phyloP scores from a whole-genome alignment of 2,797 vertebrate genomes.

The Sylvia borin region DNA sequence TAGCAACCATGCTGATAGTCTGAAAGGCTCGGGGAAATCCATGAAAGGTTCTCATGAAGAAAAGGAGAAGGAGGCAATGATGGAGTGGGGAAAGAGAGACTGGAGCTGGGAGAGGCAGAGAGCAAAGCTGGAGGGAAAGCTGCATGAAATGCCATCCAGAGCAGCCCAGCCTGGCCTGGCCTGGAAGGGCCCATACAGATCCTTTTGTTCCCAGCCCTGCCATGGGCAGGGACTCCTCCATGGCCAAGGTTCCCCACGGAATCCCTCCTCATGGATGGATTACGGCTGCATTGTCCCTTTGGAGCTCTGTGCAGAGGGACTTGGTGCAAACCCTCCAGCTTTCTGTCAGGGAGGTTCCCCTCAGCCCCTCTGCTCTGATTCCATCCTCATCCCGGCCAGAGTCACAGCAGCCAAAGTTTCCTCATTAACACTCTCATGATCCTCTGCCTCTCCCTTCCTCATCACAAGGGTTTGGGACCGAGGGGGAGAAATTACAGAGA shows the following conservation, averaged over 20 bases:
- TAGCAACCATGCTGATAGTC: not conserved
- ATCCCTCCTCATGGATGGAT: accelerated
- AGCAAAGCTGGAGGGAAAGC: not conserved
- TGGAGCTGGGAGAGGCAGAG: not conserved
- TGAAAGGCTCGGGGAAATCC: not conserved
- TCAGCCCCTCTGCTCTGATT: not conserved
- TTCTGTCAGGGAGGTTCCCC: not conserved
- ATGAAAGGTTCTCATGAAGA: accelerated
- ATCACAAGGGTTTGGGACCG: not conserved
- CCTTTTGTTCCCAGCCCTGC: accelerated
- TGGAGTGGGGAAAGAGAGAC: not conserved
- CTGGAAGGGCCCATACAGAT: not conserved
- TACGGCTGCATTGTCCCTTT: too few species aligned
- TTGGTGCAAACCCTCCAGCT: not conserved
- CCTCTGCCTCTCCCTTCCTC: not conserved
- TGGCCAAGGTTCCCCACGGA: accelerated
- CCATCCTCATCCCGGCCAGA: not conserved
- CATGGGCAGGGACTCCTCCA: accelerated
- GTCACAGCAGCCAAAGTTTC: not conserved
- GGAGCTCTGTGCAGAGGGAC: not conserved
- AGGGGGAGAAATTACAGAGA: not conserved
- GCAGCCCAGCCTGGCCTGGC: not conserved
- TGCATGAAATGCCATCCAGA: not conserved
- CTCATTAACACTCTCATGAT: not conserved
- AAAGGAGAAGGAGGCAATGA: not conserved